phyloP scores from a whole-genome alignment of 2,888 invertebrate species.

The Macrostomum cliftonense region DNA sequence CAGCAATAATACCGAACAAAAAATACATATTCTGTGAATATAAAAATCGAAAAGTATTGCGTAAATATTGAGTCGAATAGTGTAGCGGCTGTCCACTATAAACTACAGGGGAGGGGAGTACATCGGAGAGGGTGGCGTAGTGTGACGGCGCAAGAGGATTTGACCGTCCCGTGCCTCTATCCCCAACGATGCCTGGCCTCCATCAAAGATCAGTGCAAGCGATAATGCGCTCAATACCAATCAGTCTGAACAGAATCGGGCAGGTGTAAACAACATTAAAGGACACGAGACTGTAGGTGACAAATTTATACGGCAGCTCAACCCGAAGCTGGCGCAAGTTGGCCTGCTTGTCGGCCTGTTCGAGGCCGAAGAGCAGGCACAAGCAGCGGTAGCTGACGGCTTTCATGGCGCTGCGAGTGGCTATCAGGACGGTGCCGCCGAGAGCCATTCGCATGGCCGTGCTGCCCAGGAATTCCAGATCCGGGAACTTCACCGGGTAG shows the following conservation, averaged over 20 bases:
- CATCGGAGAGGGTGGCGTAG: too few relatives aligned
- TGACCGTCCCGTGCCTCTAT: too few relatives aligned
- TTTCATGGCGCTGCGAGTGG: constrained; percentile 49
- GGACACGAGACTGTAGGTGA: constrained; percentile 60
- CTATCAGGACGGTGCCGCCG: constrained; percentile 55
- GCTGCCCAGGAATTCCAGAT: constrained; percentile 40
- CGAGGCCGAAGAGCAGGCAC: constrained; percentile 51
- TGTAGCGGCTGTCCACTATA: too few relatives aligned
- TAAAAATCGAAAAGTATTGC: too few relatives aligned
- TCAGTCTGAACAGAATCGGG: constrained; percentile 55
- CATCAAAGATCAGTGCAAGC: constrained; percentile 75
- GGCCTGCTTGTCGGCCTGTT: constrained; percentile 45
- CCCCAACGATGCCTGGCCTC: too few relatives aligned
- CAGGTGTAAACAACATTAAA: constrained; percentile 55
- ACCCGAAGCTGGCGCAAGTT: constrained; percentile 44
- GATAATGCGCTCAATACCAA: constrained; percentile 59
- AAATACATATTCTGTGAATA: too few relatives aligned
- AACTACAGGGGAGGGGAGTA: too few relatives aligned
- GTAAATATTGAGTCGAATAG: too few relatives aligned
- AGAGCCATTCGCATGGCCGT: constrained; percentile 45
- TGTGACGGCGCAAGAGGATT: too few relatives aligned
- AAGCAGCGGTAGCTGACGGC: constrained; percentile 50
- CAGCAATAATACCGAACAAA: too few relatives aligned
- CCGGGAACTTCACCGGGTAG: constrained; percentile 60
- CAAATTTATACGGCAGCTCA: constrained; percentile 63